Conservation (phyloP, 30 jellyfish, hydroid and myxozoan genomes). For the Aurelia aurita complex sp. Pacific region DNA sequence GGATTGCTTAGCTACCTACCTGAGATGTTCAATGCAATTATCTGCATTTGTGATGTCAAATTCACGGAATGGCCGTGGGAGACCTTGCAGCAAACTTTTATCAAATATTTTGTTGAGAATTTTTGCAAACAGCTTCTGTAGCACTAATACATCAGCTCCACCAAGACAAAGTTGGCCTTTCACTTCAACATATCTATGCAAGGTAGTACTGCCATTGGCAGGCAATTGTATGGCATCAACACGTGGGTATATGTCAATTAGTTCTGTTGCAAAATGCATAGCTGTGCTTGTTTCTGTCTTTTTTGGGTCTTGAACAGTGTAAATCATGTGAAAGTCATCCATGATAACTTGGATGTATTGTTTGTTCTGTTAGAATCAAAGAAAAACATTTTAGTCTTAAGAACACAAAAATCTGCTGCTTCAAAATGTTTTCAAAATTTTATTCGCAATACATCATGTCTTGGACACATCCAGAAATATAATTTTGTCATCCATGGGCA, state of each 20-base stretch:
- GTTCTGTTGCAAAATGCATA: slow-evolving; percentile 21
- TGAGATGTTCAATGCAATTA: slow-evolving; percentile 5
- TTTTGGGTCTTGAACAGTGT: slow-evolving; percentile 20
- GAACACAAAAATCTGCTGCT: not conserved
- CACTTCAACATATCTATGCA: slow-evolving; percentile 7
- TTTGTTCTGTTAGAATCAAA: slow-evolving; percentile 16
- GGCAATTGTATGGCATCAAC: slow-evolving; percentile 19
- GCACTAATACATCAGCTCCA: slow-evolving; percentile 31
- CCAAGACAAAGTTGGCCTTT: slow-evolving; percentile 22
- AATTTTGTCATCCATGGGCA: not conserved
- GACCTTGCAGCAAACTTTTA: slow-evolving; percentile 16
- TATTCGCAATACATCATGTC: too few species aligned
- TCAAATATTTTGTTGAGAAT: slow-evolving; percentile 1
- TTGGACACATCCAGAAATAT: not conserved
- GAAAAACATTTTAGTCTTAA: not conserved
- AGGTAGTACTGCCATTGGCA: slow-evolving; percentile 5
- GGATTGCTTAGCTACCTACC: too few species aligned
- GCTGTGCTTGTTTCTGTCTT: slow-evolving; percentile 21
- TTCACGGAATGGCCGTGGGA: slow-evolving; percentile 28
- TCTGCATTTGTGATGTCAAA: slow-evolving; percentile 11
- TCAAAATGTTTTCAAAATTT: not conserved
- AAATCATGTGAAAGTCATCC: slow-evolving; percentile 16
- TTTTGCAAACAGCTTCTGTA: not conserved
- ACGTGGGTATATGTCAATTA: slow-evolving; percentile 15
- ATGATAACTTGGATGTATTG: slow-evolving; percentile 16